A percentile compares a stretch with the other conserved stretches of the same genome.
phyloP scores from a whole-genome alignment of 2,113 vertebrate species.

The Heterotis niloticus region DNA sequence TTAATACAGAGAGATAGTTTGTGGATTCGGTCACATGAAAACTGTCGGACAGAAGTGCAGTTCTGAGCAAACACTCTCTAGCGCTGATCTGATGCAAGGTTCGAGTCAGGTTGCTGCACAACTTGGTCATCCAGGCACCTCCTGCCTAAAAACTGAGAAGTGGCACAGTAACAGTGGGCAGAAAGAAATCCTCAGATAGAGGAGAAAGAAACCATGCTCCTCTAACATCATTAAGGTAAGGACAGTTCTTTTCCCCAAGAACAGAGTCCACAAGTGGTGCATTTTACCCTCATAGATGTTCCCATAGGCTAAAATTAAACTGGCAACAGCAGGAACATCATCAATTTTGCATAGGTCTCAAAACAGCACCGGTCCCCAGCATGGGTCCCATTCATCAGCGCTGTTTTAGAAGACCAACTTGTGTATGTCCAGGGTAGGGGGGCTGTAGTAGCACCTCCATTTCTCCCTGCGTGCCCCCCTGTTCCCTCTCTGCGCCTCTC shows the following conservation, averaged over 20 bases:
- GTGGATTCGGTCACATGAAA: not conserved
- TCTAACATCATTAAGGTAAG: not conserved
- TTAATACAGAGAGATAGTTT: not conserved
- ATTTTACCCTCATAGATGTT: not conserved
- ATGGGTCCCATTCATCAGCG: not conserved
- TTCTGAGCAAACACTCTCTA: too few relatives aligned
- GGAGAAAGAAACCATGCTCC: not conserved
- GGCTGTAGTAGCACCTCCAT: conserved; percentile 1
- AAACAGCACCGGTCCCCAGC: not conserved
- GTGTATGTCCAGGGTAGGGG: not conserved
- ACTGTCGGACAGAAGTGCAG: too few relatives aligned
- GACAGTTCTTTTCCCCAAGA: conserved; percentile 1
- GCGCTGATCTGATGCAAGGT: too few relatives aligned
- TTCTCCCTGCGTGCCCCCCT: conserved; percentile 9
- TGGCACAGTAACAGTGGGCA: too few relatives aligned
- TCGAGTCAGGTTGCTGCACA: too few relatives aligned
- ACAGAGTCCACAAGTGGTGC: not conserved
- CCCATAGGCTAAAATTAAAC: conserved; percentile 13
- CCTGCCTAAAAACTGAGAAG: too few relatives aligned
- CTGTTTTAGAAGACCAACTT: not conserved
- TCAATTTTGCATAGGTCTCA: conserved; percentile 10
- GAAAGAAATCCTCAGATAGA: too few relatives aligned
- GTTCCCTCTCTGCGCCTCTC: conserved; percentile 50
- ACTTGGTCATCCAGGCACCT: too few relatives aligned
- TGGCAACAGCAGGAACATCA: conserved; percentile 9